Conservation (phyloP, 2,113 vertebrate species). For the Trichomycterus rosablanca region DNA sequence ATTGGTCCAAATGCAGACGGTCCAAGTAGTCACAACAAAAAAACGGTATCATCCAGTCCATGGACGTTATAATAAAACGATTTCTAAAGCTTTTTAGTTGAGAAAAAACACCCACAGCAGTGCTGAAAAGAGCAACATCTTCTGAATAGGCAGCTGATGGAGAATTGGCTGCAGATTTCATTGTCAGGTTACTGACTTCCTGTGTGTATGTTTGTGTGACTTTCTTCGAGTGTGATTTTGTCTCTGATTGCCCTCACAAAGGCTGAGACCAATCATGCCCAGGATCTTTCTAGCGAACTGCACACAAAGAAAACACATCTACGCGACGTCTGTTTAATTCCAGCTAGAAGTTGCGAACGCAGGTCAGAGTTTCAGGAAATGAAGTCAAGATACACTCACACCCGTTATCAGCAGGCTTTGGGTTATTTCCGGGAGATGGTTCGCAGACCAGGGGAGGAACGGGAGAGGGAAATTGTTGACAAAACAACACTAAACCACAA, state of each 20-base stretch:
- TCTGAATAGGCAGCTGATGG: constrained; percentile 34
- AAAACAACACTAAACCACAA: constrained; percentile 54
- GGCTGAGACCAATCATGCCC: constrained; percentile 59
- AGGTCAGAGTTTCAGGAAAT: constrained; percentile 32
- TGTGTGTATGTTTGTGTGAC: too few species aligned
- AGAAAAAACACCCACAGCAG: too few species aligned
- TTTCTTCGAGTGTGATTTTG: constrained; percentile 9
- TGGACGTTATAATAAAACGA: constrained; percentile 3
- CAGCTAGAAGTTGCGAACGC: constrained; percentile 1
- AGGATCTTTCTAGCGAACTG: constrained; percentile 37
- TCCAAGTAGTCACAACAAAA: constrained; percentile 12
- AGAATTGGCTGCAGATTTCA: constrained; percentile 27
- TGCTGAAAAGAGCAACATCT: constrained; percentile 1
- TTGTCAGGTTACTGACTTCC: too few species aligned
- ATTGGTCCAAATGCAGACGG: not conserved
- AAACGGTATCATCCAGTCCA: constrained; percentile 7
- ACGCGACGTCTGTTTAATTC: not conserved
- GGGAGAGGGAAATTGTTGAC: constrained; percentile 48
- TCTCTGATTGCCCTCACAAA: constrained; percentile 3
- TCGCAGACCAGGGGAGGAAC: constrained; percentile 50
- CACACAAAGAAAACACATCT: constrained; percentile 31
- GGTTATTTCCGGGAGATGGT: constrained; percentile 52
- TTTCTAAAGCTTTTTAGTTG: not conserved
- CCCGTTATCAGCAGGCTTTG: constrained; percentile 46
- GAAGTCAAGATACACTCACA: constrained; percentile 26